These are phyloP conservation scores for Imbricaverruca yamaguchii DNA, from an alignment of 2,888 invertebrate species.

Conservation along the genomic window DNA sequence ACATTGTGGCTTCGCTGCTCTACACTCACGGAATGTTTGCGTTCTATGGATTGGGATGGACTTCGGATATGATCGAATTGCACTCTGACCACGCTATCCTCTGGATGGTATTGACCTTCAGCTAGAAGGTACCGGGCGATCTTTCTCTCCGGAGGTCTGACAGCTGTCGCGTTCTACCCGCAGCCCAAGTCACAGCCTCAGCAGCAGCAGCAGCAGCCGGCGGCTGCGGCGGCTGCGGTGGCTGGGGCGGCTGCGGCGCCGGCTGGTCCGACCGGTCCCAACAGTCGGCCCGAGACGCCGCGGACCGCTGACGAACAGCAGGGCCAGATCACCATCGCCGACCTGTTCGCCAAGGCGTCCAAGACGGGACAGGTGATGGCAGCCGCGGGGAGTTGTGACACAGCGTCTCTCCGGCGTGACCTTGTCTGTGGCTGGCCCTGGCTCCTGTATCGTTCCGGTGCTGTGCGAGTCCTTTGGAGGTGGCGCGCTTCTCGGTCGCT, in stretches of 20 bases:
- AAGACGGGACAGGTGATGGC: neutral
- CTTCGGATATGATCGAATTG: too few species aligned
- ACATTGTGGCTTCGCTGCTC: too few species aligned
- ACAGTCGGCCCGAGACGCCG: neutral
- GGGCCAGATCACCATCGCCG: neutral
- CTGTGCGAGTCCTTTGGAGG: too few species aligned
- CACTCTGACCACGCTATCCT: too few species aligned
- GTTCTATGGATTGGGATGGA: too few species aligned
- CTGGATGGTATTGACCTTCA: too few species aligned
- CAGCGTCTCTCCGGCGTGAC: neutral
- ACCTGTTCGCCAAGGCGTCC: constrained; percentile 16
- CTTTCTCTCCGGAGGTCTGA: too few species aligned
- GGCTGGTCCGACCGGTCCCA: neutral
- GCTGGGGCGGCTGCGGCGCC: neutral
- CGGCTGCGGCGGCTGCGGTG: neutral
- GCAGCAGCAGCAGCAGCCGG: neutral
- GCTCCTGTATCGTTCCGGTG: too few species aligned
- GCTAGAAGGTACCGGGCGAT: neutral
- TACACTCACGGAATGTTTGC: too few species aligned
- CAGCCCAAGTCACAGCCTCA: neutral
- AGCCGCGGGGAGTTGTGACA: neutral
- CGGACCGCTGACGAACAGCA: neutral
- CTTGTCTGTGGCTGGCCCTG: too few species aligned
- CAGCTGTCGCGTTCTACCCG: too few species aligned
- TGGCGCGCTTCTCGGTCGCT: too few species aligned